phyloP scores from a whole-genome alignment of 1,140 invertebrate genomes.

The Dryas iulia region DNA sequence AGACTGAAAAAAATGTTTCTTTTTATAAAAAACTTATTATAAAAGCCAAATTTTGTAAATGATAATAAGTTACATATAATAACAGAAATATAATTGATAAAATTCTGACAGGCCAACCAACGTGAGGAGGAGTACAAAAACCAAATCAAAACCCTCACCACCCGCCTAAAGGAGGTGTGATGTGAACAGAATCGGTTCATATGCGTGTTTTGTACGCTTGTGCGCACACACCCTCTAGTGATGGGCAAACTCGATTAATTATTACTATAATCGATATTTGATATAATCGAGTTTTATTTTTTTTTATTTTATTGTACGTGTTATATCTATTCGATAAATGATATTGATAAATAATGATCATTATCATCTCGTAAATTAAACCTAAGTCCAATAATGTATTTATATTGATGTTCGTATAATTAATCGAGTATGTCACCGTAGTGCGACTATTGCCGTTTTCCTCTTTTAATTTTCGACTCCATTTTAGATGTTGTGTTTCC shows the following conservation, averaged over 20 bases:
- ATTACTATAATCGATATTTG: constrained; percentile 3
- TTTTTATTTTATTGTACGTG: neutral
- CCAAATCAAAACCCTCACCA: constrained; percentile 99
- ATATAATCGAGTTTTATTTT: neutral
- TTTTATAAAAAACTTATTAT: neutral
- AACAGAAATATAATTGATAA: constrained; percentile 39
- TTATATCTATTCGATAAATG: too few species aligned
- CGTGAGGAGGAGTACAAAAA: constrained; percentile 99
- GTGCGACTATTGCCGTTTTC: constrained; percentile 53
- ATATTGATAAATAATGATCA: too few species aligned
- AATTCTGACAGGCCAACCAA: constrained; percentile 94
- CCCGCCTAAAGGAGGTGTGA: constrained; percentile 98
- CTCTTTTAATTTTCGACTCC: constrained; percentile 32
- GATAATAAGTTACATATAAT: neutral
- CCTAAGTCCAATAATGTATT: too few species aligned
- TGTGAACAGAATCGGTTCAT: constrained; percentile 56
- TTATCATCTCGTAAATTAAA: too few species aligned
- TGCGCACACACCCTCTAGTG: constrained; percentile 62
- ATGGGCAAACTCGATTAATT: constrained; percentile 24
- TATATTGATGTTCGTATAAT: too few species aligned
- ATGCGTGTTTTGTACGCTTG: constrained; percentile 68
- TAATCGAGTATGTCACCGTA: constrained; percentile 49
- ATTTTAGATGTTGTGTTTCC: constrained; percentile 53
- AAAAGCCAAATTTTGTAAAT: neutral
- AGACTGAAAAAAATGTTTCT: too few species aligned